Conservation (phyloP, 37 sponge, comb jelly and placozoan genomes). For the Aphrocallistes beatrix region DNA sequence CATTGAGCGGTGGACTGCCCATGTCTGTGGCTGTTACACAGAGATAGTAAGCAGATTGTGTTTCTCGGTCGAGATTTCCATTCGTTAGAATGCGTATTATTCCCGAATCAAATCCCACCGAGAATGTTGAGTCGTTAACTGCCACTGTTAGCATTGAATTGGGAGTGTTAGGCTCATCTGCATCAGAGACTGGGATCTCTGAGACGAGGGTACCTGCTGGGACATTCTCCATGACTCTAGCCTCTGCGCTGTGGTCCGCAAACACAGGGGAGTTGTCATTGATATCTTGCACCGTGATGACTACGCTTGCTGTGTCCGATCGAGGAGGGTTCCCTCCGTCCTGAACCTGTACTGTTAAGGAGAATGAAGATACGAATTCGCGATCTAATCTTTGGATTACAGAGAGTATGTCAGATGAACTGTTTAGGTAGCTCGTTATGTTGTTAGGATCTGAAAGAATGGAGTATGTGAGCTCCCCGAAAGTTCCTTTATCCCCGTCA, state of each 20-base stretch:
- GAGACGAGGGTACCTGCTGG: background rate
- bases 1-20: background rate
- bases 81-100: background rate
- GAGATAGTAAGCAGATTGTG: background rate
- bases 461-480: conserved; percentile 34
- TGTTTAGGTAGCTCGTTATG: background rate
- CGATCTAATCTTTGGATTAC: background rate
- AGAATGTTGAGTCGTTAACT: background rate
- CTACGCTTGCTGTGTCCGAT: background rate
- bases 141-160: background rate
- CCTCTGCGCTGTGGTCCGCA: background rate
- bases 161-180: background rate
- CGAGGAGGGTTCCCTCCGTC: background rate
- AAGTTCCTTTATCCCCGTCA: conserved; percentile 34
- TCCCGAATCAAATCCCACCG: background rate
- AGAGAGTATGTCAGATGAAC: background rate
- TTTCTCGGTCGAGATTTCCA: background rate
- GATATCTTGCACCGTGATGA: background rate
- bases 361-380: background rate
- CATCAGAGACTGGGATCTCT: background rate
- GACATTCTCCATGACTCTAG: background rate
- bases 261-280: background rate
- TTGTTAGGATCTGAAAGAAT: background rate
- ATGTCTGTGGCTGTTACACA: background rate
- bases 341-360: background rate